Percentiles rank a stretch among this genome's conserved stretches.
Conservation (phyloP, 2,113 vertebrate genomes). For the Chaenogobius annularis region DNA sequence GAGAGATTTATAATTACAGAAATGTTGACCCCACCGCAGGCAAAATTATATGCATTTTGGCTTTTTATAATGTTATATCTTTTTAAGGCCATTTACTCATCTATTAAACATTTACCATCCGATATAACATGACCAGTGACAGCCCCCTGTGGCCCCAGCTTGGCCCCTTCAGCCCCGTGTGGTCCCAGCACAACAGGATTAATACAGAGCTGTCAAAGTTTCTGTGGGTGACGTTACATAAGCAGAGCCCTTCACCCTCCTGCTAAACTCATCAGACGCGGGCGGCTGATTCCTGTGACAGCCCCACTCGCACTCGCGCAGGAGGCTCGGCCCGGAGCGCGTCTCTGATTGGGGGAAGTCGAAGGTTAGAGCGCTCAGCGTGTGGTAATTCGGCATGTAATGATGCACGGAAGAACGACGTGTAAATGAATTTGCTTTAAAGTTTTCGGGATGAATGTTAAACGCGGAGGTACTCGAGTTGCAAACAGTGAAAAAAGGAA, state of each 20-base stretch:
- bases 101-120: too few species aligned
- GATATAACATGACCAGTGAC: background rate
- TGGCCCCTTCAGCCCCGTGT: background rate
- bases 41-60: too few species aligned
- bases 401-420: background rate
- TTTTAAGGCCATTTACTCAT: too few species aligned
- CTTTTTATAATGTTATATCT: too few species aligned
- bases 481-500: too few species aligned
- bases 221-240: background rate
- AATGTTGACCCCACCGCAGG: too few species aligned
- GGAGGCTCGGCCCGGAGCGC: background rate
- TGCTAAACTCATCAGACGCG: background rate
- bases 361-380: background rate
- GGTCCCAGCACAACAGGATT: background rate
- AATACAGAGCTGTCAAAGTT: background rate
- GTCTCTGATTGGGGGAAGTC: background rate
- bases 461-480: too few species aligned
- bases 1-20: too few species aligned
- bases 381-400: background rate
- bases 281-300: background rate
- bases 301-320: background rate
- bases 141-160: background rate
- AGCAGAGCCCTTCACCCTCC: background rate
- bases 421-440: background rate
- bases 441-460: too few species aligned